phyloP scores from a whole-genome alignment of 2,797 vertebrate species.

The Emydoidea blandingii region DNA sequence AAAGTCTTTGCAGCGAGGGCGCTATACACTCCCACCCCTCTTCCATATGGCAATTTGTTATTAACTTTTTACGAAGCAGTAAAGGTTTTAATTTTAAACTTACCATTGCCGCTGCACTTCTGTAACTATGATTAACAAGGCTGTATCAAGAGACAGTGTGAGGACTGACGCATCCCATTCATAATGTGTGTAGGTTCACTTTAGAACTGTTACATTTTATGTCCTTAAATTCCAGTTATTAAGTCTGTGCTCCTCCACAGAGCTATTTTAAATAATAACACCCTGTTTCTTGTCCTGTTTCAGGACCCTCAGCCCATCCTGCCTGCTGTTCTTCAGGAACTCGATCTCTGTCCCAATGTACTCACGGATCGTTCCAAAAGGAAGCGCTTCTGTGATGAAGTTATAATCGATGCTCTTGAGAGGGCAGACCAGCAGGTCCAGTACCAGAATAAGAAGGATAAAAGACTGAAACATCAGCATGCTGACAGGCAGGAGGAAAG shows the following conservation, averaged over 20 bases:
- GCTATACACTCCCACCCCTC: no score
- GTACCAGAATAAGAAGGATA: background rate
- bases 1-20: background rate
- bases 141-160: background rate
- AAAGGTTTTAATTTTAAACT: background rate
- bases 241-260: background rate
- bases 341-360: background rate
- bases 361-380: background rate
- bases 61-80: background rate
- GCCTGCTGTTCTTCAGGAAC: background rate
- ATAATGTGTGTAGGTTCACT: background rate
- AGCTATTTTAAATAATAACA: background rate
- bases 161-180: background rate
- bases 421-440: background rate
- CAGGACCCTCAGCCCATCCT: background rate
- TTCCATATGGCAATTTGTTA: background rate
- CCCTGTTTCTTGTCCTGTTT: background rate
- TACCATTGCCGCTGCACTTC: background rate
- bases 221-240: background rate
- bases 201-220: background rate
- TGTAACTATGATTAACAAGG: background rate
- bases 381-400: background rate
- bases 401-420: background rate
- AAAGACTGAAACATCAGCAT: background rate
- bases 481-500: background rate